Percentiles rank a stretch among this genome's conserved stretches.
phyloP scores from a whole-genome alignment of 2,797 vertebrate species.

The Centroberyx gerrardi region DNA sequence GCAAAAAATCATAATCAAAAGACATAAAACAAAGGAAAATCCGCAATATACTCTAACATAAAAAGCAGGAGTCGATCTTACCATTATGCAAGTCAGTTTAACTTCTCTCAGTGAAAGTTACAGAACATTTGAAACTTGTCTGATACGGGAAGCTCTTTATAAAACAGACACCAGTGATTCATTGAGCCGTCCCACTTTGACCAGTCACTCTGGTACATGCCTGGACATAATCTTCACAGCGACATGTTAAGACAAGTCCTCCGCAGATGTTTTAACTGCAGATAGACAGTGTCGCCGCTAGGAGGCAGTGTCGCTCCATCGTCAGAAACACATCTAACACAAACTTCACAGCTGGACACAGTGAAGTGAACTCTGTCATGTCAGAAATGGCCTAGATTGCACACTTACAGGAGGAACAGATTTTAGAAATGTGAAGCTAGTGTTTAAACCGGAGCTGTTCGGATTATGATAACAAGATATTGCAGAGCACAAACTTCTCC shows the following conservation, averaged over 20 bases:
- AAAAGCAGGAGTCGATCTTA: conserved; percentile 48
- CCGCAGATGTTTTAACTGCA: neutral
- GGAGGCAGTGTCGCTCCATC: conserved; percentile 34
- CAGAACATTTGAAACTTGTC: conserved; percentile 25
- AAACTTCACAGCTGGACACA: neutral
- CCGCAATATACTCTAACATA: no score
- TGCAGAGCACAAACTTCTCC: neutral
- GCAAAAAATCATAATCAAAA: neutral
- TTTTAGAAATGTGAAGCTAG: neutral
- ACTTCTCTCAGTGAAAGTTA: conserved; percentile 19
- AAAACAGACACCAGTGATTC: conserved; percentile 58
- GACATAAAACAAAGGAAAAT: no score
- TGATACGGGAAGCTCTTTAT: conserved; percentile 55
- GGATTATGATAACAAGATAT: neutral
- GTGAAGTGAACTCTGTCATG: no score
- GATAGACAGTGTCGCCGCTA: conserved; percentile 23
- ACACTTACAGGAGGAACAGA: no score
- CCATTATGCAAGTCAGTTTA: conserved; percentile 51
- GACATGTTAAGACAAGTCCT: conserved; percentile 78
- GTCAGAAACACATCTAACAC: no score
- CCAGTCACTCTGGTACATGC: conserved; percentile 71
- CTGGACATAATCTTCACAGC: conserved; percentile 72
- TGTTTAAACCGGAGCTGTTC: neutral
- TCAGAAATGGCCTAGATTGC: neutral
- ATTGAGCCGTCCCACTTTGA: conserved; percentile 45